A percentile compares a stretch with the other conserved stretches of the same genome.
phyloP scores from a whole-genome alignment of 2,113 vertebrate species.

The Kobus ellipsiprymnus region DNA sequence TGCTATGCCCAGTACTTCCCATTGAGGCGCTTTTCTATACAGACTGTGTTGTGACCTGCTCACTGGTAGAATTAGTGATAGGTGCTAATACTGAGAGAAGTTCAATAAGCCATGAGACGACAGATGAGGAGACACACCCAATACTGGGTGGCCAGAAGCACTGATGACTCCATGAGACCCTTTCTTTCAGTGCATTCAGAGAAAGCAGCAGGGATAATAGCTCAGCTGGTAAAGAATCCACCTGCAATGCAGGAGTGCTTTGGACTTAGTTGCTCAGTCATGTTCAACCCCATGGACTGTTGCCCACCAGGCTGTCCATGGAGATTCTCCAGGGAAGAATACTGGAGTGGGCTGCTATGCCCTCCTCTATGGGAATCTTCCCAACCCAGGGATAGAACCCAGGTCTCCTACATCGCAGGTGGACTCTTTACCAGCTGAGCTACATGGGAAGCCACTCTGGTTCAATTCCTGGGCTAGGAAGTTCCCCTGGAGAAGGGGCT shows the following conservation, averaged over 20 bases:
- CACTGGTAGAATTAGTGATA: not conserved
- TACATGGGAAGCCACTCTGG: not conserved
- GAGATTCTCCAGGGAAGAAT: not conserved
- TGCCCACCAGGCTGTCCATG: not conserved
- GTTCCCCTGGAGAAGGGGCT: not conserved
- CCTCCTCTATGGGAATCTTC: not conserved
- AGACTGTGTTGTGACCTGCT: not conserved
- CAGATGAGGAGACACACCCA: not conserved
- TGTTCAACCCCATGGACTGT: rapidly evolving
- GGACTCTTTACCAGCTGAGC: not conserved
- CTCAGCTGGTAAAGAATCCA: not conserved
- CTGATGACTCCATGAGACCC: not conserved
- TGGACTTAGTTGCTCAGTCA: not conserved
- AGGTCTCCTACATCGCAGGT: not conserved
- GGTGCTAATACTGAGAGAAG: not conserved
- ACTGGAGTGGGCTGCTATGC: not conserved
- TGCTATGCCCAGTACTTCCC: not conserved
- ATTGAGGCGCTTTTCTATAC: not conserved
- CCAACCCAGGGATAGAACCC: not conserved
- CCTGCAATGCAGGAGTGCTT: not conserved
- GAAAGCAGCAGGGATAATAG: not conserved
- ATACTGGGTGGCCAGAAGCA: not conserved
- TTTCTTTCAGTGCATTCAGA: not conserved
- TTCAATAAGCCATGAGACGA: not conserved
- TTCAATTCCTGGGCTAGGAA: not conserved